A percentile compares a stretch with the other conserved stretches of the same genome.
These are phyloP conservation scores for Ailuropoda melanoleuca DNA, from an alignment of 2,113 vertebrate genomes.

Conservation along the genomic window DNA sequence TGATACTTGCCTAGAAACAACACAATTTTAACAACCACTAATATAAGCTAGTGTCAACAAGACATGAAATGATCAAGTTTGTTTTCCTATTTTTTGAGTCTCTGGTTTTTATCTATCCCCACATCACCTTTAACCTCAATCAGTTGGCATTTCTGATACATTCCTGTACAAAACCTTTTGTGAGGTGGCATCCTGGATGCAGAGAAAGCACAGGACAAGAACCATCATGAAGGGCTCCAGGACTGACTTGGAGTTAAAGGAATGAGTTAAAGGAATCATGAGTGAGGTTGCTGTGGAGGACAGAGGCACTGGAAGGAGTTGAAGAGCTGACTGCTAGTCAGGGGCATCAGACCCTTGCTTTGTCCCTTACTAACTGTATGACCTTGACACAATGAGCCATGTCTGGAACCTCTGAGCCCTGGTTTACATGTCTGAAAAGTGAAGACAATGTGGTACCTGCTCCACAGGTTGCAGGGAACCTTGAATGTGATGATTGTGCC, in stretches of 20 bases:
- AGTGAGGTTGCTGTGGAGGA: rapidly evolving
- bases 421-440: not conserved
- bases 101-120: not conserved
- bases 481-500: not conserved
- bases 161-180: not conserved
- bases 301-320: not conserved
- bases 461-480: not conserved
- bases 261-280: not conserved
- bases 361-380: not conserved
- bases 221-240: not conserved
- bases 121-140: rapidly evolving
- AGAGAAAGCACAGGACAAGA: not conserved
- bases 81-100: not conserved
- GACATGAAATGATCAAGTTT: not conserved
- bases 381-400: not conserved
- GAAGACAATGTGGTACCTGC: not conserved
- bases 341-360: not conserved
- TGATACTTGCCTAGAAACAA: not conserved
- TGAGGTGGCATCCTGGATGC: not conserved
- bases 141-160: not conserved
- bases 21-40: not conserved
- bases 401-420: not conserved
- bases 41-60: not conserved
- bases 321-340: too few species aligned
- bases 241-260: not conserved